These are phyloP conservation scores for Lepus townsendii DNA, from an alignment of 2,797 vertebrate genomes.

Conservation along the genomic window DNA sequence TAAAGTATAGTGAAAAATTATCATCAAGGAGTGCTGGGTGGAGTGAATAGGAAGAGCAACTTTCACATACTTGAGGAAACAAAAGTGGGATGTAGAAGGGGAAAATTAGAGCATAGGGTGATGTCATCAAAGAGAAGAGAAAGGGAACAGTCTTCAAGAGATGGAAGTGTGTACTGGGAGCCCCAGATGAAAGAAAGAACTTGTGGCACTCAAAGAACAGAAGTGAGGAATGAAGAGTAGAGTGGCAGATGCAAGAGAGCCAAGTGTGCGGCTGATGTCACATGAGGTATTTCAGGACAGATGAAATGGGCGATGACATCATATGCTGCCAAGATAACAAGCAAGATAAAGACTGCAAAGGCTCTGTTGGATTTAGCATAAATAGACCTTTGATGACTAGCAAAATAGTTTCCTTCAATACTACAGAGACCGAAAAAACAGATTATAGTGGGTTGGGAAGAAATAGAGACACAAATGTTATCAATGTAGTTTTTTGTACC, in stretches of 20 bases:
- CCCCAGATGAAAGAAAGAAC: not conserved
- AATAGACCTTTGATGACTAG: too few species aligned
- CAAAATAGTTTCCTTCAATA: not conserved
- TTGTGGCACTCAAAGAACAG: not conserved
- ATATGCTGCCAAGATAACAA: not conserved
- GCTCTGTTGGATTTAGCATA: not conserved
- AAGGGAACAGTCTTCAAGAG: not conserved
- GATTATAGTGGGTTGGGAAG: not conserved
- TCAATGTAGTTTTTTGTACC: not conserved
- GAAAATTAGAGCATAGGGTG: not conserved
- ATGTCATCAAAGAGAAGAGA: not conserved
- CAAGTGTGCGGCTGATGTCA: not conserved
- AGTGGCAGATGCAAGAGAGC: fast-evolving
- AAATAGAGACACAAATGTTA: not conserved
- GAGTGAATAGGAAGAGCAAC: not conserved
- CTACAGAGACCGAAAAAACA: not conserved
- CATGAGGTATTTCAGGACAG: not conserved
- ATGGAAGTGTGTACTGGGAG: not conserved
- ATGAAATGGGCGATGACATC: not conserved
- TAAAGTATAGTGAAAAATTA: not conserved
- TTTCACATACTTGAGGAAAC: not conserved
- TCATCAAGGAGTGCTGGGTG: not conserved
- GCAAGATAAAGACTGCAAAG: not conserved
- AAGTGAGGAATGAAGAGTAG: not conserved
- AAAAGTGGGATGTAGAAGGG: not conserved